Evolutionary conservation across 2,888 invertebrate genomes (phyloP), one percentile per base, ranked within the genome.

Genomic region (Sarcophaga subvicina): DNA sequence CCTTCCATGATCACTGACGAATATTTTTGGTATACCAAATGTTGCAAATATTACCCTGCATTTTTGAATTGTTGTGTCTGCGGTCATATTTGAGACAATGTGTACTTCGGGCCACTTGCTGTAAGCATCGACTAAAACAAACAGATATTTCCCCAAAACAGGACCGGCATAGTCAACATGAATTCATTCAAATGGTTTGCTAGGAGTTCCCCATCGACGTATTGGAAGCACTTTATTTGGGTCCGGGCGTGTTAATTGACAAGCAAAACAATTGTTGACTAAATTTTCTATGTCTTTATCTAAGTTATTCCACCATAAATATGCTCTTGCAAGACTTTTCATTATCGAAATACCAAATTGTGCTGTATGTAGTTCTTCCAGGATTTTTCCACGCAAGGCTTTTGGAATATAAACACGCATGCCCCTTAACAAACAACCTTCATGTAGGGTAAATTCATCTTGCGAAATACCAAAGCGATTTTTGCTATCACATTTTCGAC

Each of bases 91-190:
- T 63, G 85, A 69, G 63, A 85, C 77, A 25, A 82, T 73, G 67
- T 86, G 85, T 11, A 90, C 87, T 83, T 90, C 88, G 4, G 90
- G 85, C 87, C 90, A 89, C 60, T 88, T 89, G 37, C 78, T 67
- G n/a, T 59, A 78, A 45, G 69, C 62, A n/a, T 70, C 70, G 3
- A 70, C 79, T 25, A 79, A 59, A 20, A 70, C 17, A 14, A 80
- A 47, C 22, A 71, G 20, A 14, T 71, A 71, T n/a, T 80, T 71
- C 5, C 25, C 14, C 10, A n/a, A 45, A 6, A 76, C n/a, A 4
- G 81, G 75, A 8, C 37, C 64, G 14, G 66, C 66, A 62, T 72
- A 78, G 60, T 78, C 72, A 10, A 22, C 75, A 60, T 81, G 69
- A 3, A 81, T 75, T 6, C 82, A 17, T 47, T 83, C 73, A 62